Evolutionary conservation across 2,797 vertebrate species (phyloP), one percentile per base, ranked within the genome.

Genomic region (Clamator glandarius): DNA sequence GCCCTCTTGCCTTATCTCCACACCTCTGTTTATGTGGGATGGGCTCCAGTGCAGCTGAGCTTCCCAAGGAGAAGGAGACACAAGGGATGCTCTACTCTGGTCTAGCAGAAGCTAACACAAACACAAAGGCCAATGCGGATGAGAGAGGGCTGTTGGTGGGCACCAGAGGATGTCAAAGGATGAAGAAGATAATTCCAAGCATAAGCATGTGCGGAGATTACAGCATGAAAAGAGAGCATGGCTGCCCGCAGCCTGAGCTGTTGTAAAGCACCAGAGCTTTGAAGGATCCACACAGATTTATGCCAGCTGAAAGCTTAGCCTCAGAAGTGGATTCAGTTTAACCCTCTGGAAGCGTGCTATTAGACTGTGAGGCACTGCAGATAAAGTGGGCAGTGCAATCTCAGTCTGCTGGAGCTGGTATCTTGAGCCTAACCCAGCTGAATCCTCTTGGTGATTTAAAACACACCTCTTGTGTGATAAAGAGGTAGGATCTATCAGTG

Each of bases 91-190:
- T 15, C 8, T 7, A 2, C 4, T 2, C 3, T 7, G 35, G 31
- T 8, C 63, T 89, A 29, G 46, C 55, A 66, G 23, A 58, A 62
- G 16, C 28, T 7, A 14, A 29, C 25, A 19, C 7, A 1, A 11
- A 17, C 15, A 7, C 1, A 6, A 33, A n/a, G 51, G 54, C n/a
- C 2, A 0, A 4, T 3, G 25, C 0, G 2, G 33, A 23, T 7
- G 44, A 13, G 39, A 17, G 29, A 2, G 11, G 64, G 84, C 8
- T 68, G 39, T 3, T 17, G 75, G 39, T 21, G 50, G 74, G 57
- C 61, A 17, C 13, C 80, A 39, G 52, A n/a, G 62, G 58, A 69
- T 48, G 76, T 18, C 67, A 33, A 39, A 54, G 80, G 48, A 64
- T 39, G 88, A 61, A 41, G 81, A 26, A 50, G 90, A 26, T 12